These are phyloP conservation scores for Cirrhinus mrigala DNA, from an alignment of 2,797 vertebrate genomes.

Conservation along the genomic window DNA sequence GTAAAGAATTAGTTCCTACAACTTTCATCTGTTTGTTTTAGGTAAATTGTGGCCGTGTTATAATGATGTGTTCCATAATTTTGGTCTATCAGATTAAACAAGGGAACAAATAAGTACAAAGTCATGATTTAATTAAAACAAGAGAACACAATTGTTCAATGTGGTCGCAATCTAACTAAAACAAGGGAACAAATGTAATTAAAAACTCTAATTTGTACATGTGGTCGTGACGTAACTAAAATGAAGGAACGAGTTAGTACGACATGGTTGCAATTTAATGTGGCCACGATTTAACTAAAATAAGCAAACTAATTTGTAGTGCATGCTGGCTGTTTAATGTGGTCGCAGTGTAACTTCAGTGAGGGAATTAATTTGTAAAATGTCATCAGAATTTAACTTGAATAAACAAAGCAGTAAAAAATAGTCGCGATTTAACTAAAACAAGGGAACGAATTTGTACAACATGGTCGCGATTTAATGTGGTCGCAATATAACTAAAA, in stretches of 20 bases:
- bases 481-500: not conserved
- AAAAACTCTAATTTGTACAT: no score
- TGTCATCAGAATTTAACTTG: not conserved
- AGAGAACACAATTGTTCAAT: no score
- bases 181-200: no score
- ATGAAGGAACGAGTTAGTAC: no score
- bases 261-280: no score
- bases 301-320: not conserved
- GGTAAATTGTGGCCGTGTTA: not conserved
- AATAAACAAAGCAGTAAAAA: not conserved
- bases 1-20: not conserved
- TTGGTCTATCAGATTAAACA: not conserved
- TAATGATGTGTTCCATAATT: not conserved
- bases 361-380: not conserved
- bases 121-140: not conserved
- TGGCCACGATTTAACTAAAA: not conserved
- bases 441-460: not conserved
- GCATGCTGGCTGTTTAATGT: not conserved
- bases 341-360: not conserved
- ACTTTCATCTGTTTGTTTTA: not conserved
- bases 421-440: not conserved
- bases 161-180: no score
- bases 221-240: no score
- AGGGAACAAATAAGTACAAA: not conserved
- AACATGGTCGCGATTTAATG: not conserved